Percentiles rank a stretch among this genome's conserved stretches.
Conservation (phyloP, 2,888 invertebrate species). For the Scrobipalpa atriplicella region DNA sequence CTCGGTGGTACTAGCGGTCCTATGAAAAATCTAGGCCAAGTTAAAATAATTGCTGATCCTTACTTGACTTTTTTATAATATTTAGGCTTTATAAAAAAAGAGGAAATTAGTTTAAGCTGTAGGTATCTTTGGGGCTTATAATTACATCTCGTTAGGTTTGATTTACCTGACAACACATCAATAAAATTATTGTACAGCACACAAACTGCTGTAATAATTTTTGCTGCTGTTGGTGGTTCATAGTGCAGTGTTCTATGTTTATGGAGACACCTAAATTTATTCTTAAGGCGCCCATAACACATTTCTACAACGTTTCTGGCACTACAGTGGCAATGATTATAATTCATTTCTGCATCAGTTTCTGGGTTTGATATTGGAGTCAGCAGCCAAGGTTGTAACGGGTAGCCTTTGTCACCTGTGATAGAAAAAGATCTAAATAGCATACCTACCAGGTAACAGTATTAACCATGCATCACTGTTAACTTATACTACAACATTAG, state of each 20-base stretch:
- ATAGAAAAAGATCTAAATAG: neutral
- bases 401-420: constrained; percentile 8
- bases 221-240: neutral
- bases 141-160: no score
- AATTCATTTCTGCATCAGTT: neutral
- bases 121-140: no score
- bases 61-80: no score
- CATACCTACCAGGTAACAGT: no score
- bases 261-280: neutral
- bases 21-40: no score
- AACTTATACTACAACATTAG: neutral
- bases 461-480: neutral
- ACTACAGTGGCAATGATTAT: neutral
- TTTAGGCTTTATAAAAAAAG: no score
- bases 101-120: no score
- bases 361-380: neutral
- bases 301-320: neutral
- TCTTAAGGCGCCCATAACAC: neutral
- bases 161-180: neutral
- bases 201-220: neutral
- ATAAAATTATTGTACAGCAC: neutral
- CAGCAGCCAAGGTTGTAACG: neutral
- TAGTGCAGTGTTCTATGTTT: neutral
- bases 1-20: no score
- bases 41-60: no score